A percentile compares a stretch with the other conserved stretches of the same genome.
Evolutionary conservation across 2,797 vertebrate species (phyloP).

Genomic region (Rhinogobio ventralis): DNA sequence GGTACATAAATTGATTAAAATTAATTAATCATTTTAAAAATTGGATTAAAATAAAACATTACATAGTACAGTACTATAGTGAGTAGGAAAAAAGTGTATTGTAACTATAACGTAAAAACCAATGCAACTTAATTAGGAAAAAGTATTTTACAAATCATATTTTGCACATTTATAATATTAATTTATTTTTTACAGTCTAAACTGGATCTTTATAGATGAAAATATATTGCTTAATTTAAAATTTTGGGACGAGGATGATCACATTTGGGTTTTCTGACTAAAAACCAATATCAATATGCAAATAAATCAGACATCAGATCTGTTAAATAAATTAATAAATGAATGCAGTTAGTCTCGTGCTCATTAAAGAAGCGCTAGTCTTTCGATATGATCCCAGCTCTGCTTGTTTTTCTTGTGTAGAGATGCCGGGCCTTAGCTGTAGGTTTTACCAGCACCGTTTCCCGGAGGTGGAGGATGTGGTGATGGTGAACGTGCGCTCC

Average conservation of each 20-base stretch:
- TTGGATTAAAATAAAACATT: not conserved
- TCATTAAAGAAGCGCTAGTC: not conserved
- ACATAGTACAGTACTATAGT: not conserved
- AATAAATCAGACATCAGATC: not conserved
- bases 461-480: conserved; percentile 98
- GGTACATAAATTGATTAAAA: not conserved
- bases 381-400: not conserved
- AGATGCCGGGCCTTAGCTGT: conserved; percentile 96
- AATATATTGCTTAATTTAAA: too few relatives aligned
- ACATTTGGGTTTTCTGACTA: not conserved
- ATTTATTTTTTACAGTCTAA: not conserved
- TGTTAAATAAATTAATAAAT: not conserved
- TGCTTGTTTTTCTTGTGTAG: conserved; percentile 57
- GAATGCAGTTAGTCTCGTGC: not conserved
- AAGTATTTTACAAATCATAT: not conserved
- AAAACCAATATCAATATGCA: not conserved
- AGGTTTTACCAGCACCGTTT: conserved; percentile 98
- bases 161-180: not conserved
- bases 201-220: not conserved
- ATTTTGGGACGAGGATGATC: not conserved
- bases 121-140: not conserved
- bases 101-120: too few relatives aligned
- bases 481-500: conserved; percentile 98
- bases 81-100: too few relatives aligned
- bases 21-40: too few relatives aligned